Evolutionary conservation across 2,797 vertebrate species (phyloP).

Genomic region (Clangula hyemalis): DNA sequence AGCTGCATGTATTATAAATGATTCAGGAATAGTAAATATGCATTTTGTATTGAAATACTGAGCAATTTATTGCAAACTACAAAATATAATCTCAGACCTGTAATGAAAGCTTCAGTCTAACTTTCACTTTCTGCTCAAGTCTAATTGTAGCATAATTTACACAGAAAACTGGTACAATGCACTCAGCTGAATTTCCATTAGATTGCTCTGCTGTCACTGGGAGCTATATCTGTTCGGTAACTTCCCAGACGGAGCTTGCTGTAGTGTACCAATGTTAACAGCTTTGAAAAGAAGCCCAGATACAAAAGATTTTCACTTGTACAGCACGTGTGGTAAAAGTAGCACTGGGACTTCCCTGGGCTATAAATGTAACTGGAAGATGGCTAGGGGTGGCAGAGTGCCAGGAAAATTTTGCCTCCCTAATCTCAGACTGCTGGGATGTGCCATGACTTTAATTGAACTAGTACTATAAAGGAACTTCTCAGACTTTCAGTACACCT

Average conservation of each 20-base stretch:
- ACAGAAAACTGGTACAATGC: neutral
- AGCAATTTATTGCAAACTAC: neutral
- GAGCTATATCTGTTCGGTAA: neutral
- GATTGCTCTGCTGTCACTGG: neutral
- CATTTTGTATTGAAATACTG: slow-evolving; percentile 6
- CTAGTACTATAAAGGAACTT: neutral
- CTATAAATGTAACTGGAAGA: slow-evolving; percentile 60
- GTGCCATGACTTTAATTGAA: neutral
- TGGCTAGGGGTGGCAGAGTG: slow-evolving; percentile 1
- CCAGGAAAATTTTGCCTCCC: slow-evolving; percentile 41
- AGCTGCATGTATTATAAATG: neutral
- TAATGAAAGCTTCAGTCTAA: neutral
- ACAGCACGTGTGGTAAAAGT: slow-evolving; percentile 37
- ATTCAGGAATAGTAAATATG: slow-evolving; percentile 1
- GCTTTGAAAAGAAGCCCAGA: slow-evolving; percentile 31
- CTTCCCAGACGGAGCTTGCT: neutral
- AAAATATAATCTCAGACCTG: slow-evolving; percentile 16
- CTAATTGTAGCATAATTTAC: slow-evolving; percentile 10
- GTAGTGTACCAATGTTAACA: slow-evolving; percentile 11
- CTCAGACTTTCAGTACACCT: neutral
- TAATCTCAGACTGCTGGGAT: neutral
- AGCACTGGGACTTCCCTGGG: slow-evolving; percentile 53
- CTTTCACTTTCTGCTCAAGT: neutral
- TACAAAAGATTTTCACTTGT: slow-evolving; percentile 34
- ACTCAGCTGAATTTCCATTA: slow-evolving; percentile 10